These are phyloP conservation scores for Nestor notabilis DNA, from an alignment of 2,113 vertebrate species.

Conservation along the genomic window DNA sequence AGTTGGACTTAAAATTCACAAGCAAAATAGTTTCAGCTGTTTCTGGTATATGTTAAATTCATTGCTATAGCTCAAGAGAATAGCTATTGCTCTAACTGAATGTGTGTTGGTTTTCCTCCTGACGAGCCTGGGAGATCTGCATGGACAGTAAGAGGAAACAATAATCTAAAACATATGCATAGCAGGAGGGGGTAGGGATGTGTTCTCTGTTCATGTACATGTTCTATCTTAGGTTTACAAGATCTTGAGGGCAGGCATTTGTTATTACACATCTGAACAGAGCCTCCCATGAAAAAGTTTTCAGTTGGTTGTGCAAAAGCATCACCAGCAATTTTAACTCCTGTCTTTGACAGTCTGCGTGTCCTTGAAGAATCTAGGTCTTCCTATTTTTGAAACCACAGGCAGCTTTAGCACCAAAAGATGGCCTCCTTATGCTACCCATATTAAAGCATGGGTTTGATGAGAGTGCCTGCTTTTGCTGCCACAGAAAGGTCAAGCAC, in stretches of 20 bases:
- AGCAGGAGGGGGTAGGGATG: neutral
- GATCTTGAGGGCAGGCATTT: neutral
- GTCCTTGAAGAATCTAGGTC: neutral
- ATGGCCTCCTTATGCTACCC: neutral
- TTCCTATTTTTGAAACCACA: neutral
- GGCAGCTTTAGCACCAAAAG: neutral
- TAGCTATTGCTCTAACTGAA: neutral
- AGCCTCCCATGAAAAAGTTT: neutral
- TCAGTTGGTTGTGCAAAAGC: neutral
- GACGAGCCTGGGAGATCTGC: neutral
- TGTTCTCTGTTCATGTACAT: neutral
- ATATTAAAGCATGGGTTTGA: accelerated
- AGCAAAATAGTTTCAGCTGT: neutral
- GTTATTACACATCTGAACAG: neutral
- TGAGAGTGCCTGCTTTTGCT: neutral
- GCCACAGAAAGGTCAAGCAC: neutral
- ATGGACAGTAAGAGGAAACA: neutral
- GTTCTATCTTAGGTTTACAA: neutral
- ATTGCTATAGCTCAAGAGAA: neutral
- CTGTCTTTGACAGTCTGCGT: neutral
- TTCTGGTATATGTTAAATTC: neutral
- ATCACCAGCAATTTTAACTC: neutral
- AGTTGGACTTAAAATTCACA: neutral
- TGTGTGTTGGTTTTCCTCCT: neutral
- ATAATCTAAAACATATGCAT: neutral